phyloP scores from a whole-genome alignment of 2,113 vertebrate genomes.

The Canis aureus region DNA sequence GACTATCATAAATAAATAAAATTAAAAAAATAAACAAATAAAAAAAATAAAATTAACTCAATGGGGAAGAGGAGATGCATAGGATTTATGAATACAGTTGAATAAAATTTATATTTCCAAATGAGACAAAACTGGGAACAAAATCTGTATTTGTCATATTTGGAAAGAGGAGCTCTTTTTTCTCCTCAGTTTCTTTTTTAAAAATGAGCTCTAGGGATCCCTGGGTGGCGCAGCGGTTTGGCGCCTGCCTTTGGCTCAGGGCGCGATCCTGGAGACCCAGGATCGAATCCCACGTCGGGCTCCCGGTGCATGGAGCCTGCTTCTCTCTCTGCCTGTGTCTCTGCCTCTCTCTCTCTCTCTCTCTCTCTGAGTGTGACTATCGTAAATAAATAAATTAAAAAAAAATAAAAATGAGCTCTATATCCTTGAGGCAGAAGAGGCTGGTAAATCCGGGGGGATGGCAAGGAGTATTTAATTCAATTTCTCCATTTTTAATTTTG shows the following conservation, averaged over 20 bases:
- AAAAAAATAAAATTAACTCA: not conserved
- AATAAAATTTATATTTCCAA: conserved; percentile 53
- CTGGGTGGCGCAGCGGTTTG: too few species aligned
- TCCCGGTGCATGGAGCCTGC: too few species aligned
- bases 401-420: not conserved
- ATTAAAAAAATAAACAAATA: too few species aligned
- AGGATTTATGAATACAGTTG: not conserved
- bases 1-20: too few species aligned
- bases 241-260: too few species aligned
- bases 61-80: not conserved
- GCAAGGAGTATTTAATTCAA: not conserved
- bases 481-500: not conserved
- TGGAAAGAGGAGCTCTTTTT: not conserved
- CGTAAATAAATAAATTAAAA: too few species aligned
- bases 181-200: conserved; percentile 1
- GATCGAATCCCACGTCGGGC: too few species aligned
- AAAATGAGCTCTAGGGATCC: not conserved
- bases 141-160: conserved; percentile 33
- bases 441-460: not conserved
- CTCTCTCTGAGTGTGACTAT: too few species aligned
- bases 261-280: too few species aligned
- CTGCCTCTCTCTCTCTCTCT: too few species aligned
- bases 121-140: not conserved
- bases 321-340: too few species aligned
- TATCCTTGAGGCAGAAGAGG: not conserved